Base-by-base conservation (phyloP, 1,140 invertebrate species). In the Pemphigus obesinymphae region DNA sequence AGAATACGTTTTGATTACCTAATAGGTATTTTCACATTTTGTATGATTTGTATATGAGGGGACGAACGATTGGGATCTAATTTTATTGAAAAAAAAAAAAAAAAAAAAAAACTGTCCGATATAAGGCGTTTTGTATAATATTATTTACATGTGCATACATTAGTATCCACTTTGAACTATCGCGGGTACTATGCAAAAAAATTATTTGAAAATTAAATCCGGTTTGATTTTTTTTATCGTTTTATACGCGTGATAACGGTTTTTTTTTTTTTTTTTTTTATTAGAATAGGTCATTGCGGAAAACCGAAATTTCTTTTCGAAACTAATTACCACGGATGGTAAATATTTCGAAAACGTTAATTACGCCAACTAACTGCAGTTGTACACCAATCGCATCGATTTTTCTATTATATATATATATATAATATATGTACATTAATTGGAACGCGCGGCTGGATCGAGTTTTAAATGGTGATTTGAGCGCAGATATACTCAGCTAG, bases 251-350 rank as follows among this genome's bases (percentile, higher is more conserved):
- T 3, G 3, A 4, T 73, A 73, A 73, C 70, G 70, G 70, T 29
- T 72, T 31, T 58, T 58, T 58, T 10, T 4, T 10, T 4, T 45
- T 45, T 45, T 7, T 11, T 5, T 45, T 73, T 31, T 73, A 50
- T 73, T 50, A 73, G 70, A 72, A 72, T 29, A 72, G 43, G 70
- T 73, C 43, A 29, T 31, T 48, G 70, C 43, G 17, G 31, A 73
- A n/a, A 73, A 73, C 31, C 31, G 17, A 29, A 48, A 50, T 48
- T 73, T 50, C 23, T 45, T n/a, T n/a, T 31, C 8, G 1, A 29
- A 50, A 48, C 70, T 50, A 73, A 73, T 73, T 73, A 73, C 29
- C 20, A 43, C n/a, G 37, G 43, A 68, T 26, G 34, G 7, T 7
- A 2, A 23, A 5, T 61, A 20, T 13, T 23, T 61, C 15, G 53